phyloP scores from a whole-genome alignment of 1,140 invertebrate species.

The Vollenhovia emeryi region DNA sequence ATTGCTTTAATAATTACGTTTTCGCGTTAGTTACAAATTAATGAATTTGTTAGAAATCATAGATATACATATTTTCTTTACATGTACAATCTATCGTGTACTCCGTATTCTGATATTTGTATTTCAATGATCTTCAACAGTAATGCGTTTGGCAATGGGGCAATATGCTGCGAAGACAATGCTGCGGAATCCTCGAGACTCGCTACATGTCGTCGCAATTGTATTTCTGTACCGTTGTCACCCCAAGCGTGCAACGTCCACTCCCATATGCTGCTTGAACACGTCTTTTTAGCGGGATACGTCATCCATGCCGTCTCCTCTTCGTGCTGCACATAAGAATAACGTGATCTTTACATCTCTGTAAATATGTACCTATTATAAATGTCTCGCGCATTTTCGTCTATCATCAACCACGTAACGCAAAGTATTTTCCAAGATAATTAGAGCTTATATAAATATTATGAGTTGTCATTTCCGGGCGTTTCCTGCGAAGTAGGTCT shows the following conservation, averaged over 20 bases:
- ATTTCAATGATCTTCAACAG: conserved; percentile 70
- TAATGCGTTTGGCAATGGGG: conserved; percentile 73
- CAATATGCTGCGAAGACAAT: conserved; percentile 64
- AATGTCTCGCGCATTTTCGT: not conserved
- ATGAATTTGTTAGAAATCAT: not conserved
- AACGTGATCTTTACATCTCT: not conserved
- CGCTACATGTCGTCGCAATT: conserved; percentile 73
- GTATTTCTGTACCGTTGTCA: conserved; percentile 71
- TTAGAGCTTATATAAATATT: not conserved
- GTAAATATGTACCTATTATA: too few species aligned
- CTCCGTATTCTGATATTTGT: conserved; percentile 66
- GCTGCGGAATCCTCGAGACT: conserved; percentile 71
- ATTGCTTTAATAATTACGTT: not conserved
- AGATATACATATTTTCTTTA: not conserved
- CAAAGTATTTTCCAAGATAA: not conserved
- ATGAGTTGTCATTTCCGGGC: not conserved
- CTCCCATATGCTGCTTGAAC: conserved; percentile 71
- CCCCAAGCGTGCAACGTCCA: conserved; percentile 76
- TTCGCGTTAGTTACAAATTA: not conserved
- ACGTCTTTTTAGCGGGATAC: conserved; percentile 53
- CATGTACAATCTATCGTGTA: conserved; percentile 26
- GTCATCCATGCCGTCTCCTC: conserved; percentile 78
- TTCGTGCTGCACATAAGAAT: conserved; percentile 70
- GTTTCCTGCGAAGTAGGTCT: not conserved
- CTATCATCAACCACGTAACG: not conserved